Conservation (phyloP, 2,113 vertebrate genomes). For the Gavialis gangeticus region DNA sequence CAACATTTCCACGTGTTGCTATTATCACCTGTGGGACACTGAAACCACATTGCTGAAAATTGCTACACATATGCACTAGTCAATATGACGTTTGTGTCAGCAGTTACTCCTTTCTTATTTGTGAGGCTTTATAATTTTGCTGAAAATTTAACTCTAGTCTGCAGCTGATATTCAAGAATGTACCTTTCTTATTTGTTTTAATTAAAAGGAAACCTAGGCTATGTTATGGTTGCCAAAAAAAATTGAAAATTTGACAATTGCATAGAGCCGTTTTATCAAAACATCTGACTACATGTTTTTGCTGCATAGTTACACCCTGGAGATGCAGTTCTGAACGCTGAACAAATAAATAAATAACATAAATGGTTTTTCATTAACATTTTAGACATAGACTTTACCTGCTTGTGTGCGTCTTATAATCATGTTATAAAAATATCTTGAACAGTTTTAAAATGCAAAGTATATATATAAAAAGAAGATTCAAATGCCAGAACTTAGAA, state of each 20-base stretch:
- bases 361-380: not conserved
- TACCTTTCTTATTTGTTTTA: not conserved
- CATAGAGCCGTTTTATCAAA: not conserved
- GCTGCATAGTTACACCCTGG: rapidly evolving
- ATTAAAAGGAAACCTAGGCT: not conserved
- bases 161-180: not conserved
- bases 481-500: not conserved
- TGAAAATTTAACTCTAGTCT: not conserved
- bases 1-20: not conserved
- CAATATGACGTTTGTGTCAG: not conserved
- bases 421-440: not conserved
- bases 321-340: rapidly evolving
- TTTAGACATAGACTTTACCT: not conserved
- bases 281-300: not conserved
- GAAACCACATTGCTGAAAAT: not conserved
- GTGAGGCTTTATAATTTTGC: not conserved
- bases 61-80: not conserved
- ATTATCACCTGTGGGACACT: not conserved
- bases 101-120: not conserved
- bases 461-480: not conserved
- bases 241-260: not conserved
- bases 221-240: not conserved
- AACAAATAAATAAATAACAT: not conserved
- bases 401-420: not conserved
- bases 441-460: not conserved